A percentile compares a stretch with the other conserved stretches of the same genome.
phyloP scores from a whole-genome alignment of 2,888 invertebrate species.

The Synergus japonicus region DNA sequence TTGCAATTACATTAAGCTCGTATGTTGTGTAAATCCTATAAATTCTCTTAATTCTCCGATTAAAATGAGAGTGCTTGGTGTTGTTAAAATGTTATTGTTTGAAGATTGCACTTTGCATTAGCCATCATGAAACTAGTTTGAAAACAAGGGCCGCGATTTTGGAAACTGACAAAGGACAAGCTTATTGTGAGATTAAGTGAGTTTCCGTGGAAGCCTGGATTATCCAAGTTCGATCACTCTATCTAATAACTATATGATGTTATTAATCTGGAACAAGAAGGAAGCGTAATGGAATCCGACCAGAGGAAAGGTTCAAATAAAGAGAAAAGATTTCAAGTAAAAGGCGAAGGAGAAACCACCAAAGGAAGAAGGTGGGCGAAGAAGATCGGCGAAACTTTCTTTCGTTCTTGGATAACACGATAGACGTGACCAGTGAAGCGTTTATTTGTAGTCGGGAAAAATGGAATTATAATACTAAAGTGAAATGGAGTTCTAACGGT shows the following conservation, averaged over 20 bases:
- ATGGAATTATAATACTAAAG: constrained; percentile 68
- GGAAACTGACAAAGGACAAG: constrained; percentile 9
- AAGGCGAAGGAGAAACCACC: constrained; percentile 21
- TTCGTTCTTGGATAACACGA: constrained; percentile 61
- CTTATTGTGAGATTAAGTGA: constrained; percentile 11
- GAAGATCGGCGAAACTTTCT: constrained; percentile 56
- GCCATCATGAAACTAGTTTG: background rate
- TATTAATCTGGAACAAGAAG: constrained; percentile 52
- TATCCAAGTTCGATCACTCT: constrained; percentile 54
- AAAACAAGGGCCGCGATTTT: constrained; percentile 5
- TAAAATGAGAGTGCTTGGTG: no score
- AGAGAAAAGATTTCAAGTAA: constrained; percentile 22
- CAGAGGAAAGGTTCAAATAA: constrained; percentile 40
- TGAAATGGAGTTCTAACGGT: constrained; percentile 66
- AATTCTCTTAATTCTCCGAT: no score
- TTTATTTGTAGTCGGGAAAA: constrained; percentile 69
- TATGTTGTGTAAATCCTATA: no score
- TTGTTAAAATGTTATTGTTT: background rate
- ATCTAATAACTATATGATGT: constrained; percentile 57
- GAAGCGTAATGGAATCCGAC: constrained; percentile 28
- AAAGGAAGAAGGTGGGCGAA: constrained; percentile 12
- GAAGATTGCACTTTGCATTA: background rate
- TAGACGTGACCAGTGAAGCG: constrained; percentile 66
- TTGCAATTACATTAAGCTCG: no score
- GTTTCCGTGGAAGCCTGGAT: constrained; percentile 35